Evolutionary conservation across 2,113 vertebrate genomes (phyloP).

Genomic region (Solea senegalensis): DNA sequence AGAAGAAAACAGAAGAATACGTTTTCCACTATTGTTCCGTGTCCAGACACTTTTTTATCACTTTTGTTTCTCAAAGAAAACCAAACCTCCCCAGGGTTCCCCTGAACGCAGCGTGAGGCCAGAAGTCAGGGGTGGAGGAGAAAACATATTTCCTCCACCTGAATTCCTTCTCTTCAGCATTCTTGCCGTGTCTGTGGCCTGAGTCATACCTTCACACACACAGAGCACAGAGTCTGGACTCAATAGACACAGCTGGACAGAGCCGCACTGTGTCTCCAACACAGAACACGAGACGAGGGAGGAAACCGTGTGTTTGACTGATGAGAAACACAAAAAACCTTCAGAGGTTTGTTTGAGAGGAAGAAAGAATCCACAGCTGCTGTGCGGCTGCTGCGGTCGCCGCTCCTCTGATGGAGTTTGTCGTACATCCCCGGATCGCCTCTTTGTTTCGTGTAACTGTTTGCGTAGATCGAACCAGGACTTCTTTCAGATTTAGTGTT

Average conservation of each 20-base stretch:
- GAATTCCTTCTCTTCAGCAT: conserved; percentile 53
- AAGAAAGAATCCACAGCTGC: conserved; percentile 45
- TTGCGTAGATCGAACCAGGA: conserved; percentile 14
- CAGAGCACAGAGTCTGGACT: conserved; percentile 55
- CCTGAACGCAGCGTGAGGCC: conserved; percentile 22
- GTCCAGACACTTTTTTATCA: not conserved
- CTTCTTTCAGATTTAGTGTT: conserved; percentile 19
- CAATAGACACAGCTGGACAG: conserved; percentile 65
- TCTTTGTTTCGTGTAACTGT: conserved; percentile 26
- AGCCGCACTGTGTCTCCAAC: conserved; percentile 16
- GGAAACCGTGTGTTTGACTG: conserved; percentile 14
- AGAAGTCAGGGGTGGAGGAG: conserved; percentile 23
- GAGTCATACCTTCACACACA: conserved; percentile 35
- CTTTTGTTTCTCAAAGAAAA: conserved; percentile 11
- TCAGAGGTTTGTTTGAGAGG: conserved; percentile 43
- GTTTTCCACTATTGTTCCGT: conserved; percentile 4
- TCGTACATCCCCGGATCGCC: conserved; percentile 7
- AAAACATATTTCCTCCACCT: conserved; percentile 48
- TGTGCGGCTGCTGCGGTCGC: conserved; percentile 42
- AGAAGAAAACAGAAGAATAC: conserved; percentile 14
- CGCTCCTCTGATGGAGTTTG: conserved; percentile 46
- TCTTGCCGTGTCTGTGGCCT: conserved; percentile 54
- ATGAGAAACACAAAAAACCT: conserved; percentile 53
- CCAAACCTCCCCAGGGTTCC: conserved; percentile 7
- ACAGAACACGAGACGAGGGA: conserved; percentile 5